Evolutionary conservation across 2,113 vertebrate species (phyloP).

Genomic region (Stercorarius parasiticus): DNA sequence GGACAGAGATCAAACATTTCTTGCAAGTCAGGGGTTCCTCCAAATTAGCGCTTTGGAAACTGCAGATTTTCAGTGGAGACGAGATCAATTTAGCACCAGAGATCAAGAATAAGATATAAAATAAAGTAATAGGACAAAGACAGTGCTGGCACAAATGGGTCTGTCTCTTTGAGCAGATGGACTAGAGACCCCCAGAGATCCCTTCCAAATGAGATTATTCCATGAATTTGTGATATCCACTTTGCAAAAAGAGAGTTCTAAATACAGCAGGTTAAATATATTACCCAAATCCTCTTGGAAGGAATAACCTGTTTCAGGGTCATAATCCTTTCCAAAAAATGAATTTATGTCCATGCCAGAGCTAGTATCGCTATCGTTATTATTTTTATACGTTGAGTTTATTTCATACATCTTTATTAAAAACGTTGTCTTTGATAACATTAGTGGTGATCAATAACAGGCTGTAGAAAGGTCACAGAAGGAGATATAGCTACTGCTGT

Average conservation of each 20-base stretch:
- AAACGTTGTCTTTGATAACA: background rate
- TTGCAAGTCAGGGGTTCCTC: background rate
- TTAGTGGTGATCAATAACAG: background rate
- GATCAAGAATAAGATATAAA: background rate
- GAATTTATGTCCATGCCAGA: background rate
- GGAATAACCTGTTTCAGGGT: background rate
- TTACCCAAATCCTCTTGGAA: background rate
- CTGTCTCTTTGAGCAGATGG: background rate
- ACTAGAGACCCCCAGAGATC: background rate
- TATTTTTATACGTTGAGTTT: background rate
- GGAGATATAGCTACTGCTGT: background rate
- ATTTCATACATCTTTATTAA: background rate
- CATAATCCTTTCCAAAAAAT: background rate
- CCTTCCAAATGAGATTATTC: background rate
- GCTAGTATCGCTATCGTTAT: rapidly evolving
- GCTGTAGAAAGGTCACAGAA: background rate
- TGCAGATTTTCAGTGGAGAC: rapidly evolving
- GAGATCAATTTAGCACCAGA: background rate
- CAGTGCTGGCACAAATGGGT: background rate
- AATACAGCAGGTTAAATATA: background rate
- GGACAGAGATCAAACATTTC: background rate
- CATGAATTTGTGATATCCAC: background rate
- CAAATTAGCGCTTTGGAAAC: background rate
- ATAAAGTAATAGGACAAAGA: background rate
- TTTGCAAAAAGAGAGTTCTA: background rate